Evolutionary conservation across 2,888 invertebrate species (phyloP), one percentile per base, ranked within the genome.

Genomic region (Altica lythri): DNA sequence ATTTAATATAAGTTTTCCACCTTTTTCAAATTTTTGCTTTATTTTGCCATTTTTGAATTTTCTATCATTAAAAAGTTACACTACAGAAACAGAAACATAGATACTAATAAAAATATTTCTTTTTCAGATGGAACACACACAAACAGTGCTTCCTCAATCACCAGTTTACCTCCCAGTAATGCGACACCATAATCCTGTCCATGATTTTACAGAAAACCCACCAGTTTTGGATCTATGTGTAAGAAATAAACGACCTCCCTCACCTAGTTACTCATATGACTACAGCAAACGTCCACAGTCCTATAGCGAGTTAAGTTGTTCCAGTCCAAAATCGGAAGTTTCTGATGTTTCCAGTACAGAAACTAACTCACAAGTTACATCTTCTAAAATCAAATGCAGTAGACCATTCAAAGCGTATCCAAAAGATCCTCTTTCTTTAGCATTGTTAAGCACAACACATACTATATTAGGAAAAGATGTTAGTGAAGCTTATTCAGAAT

Each of bases 401-500:
- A 77, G 86, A 1, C 86, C 86, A 0, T 86, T 86, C 67, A 86
- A 87, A 68, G 86, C 87, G 0, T 89, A 87, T 68, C 87, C 89
- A 0, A 85, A 86, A 60, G 85, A 88, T 70, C 84, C 87, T 0
- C 68, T 86, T 16, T 78, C 82, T 32, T 70, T 90, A 62, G 72
- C 84, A 32, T 70, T 86, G 60, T 72, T 81, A 60, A 61, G 71
- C n/a, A 56, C 68, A 1, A 68, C 80, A 0, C 83, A 80, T 48
- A 68, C 78, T 6, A 65, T 80, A 2, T 73, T 83, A 12, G 81
- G 82, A 49, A 80, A 80, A 64, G 80, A 83, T 34, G 81, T 83
- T 0, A 81, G 82, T 30, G 86, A 88, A 46, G 84, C 86, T 2
- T 92, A 88, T 66, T 80, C 82, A 2, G 84, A 84, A 25, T 92